These are phyloP conservation scores for Procavia capensis DNA, from an alignment of 2,113 vertebrate genomes.

Conservation along the genomic window DNA sequence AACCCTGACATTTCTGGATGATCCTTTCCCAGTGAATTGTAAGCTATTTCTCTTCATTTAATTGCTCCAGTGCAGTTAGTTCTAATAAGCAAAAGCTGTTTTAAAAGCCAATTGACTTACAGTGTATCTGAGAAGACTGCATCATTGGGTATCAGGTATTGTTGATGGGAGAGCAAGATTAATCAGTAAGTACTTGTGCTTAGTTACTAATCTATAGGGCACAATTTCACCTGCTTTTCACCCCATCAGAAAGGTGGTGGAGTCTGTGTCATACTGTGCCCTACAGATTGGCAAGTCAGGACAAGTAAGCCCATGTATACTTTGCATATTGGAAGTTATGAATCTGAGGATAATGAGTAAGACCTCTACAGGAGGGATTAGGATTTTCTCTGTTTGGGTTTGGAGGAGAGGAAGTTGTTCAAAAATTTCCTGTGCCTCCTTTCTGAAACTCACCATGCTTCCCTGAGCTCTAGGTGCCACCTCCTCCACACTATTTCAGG, in stretches of 20 bases:
- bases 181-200: no score
- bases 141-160: not conserved
- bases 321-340: not conserved
- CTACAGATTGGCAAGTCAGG: no score
- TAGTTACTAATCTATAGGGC: no score
- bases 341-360: not conserved
- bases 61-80: constrained; percentile 26
- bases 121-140: not conserved
- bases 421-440: not conserved
- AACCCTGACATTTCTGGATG: not conserved
- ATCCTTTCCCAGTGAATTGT: constrained; percentile 17
- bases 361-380: not conserved
- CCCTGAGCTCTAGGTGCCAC: not conserved
- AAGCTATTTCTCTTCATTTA: constrained; percentile 46
- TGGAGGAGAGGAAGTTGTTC: no score
- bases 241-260: no score
- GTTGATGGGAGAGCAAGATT: not conserved
- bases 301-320: no score
- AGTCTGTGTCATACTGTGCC: no score
- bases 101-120: not conserved
- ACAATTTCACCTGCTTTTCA: no score
- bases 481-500: not conserved
- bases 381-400: not conserved
- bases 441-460: not conserved
- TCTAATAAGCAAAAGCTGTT: constrained; percentile 45